Evolutionary conservation across 2,797 vertebrate genomes (phyloP).

Genomic region (Betta splendens): DNA sequence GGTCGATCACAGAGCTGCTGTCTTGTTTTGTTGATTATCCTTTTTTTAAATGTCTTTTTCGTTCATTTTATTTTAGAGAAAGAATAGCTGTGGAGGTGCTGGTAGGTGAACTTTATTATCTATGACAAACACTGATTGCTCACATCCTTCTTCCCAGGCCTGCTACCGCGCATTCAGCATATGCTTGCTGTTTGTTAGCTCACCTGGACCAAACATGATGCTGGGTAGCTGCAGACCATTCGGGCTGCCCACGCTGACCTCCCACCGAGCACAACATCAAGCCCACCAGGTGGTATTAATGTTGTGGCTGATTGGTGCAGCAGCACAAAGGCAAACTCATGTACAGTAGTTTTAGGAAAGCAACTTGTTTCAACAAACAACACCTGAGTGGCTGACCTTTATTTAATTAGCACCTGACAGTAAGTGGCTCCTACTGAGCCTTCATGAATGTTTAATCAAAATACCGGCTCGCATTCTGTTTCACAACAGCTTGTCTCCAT

Average conservation of each 20-base stretch:
- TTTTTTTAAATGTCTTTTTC: too few species aligned
- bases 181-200: too few species aligned
- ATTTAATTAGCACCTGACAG: constrained; percentile 72
- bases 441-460: constrained; percentile 75
- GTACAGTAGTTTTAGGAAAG: constrained; percentile 40
- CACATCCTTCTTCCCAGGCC: too few species aligned
- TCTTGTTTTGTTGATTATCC: too few species aligned
- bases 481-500: constrained; percentile 38
- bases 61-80: too few species aligned
- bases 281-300: not conserved
- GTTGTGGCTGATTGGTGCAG: not conserved
- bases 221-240: not conserved
- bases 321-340: constrained; percentile 21
- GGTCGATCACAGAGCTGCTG: too few species aligned
- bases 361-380: constrained; percentile 68
- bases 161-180: too few species aligned
- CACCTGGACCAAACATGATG: too few species aligned
- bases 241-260: not conserved
- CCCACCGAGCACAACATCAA: not conserved
- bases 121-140: too few species aligned
- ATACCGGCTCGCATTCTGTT: constrained; percentile 57
- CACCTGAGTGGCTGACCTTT: constrained; percentile 69
- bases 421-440: constrained; percentile 60
- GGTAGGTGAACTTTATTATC: not conserved
- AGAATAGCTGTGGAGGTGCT: too few species aligned